Conservation (phyloP, 2,888 invertebrate species). For the Orchesella flavescens region DNA sequence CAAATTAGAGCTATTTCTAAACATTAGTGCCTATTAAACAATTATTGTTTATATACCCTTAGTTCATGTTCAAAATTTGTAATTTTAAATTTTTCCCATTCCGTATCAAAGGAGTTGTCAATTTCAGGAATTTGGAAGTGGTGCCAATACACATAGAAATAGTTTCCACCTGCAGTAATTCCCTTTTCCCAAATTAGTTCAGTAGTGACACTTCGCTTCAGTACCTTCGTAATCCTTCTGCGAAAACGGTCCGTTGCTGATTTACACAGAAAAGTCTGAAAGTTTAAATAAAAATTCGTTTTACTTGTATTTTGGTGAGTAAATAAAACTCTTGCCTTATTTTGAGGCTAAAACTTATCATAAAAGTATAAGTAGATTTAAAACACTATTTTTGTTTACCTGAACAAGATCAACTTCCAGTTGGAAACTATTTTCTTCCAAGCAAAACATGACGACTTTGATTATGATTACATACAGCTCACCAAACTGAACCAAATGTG, state of each 20-base stretch:
- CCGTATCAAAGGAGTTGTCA: background rate
- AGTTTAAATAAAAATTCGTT: background rate
- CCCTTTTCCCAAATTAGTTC: slow-evolving; percentile 22
- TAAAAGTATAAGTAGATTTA: background rate
- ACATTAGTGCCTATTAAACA: too few species aligned
- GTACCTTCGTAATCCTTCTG: slow-evolving; percentile 13
- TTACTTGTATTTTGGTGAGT: too few species aligned
- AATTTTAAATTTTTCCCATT: slow-evolving; percentile 12
- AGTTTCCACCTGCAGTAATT: background rate
- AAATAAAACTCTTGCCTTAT: too few species aligned
- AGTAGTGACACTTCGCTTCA: background rate
- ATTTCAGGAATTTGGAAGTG: slow-evolving; percentile 1
- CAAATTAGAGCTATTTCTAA: background rate
- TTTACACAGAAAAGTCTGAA: slow-evolving; percentile 25
- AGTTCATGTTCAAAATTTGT: slow-evolving; percentile 9
- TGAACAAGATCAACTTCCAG: slow-evolving; percentile 36
- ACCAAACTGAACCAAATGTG: background rate
- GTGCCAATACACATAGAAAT: slow-evolving; percentile 20
- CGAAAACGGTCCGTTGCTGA: background rate
- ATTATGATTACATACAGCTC: background rate
- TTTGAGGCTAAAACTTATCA: too few species aligned
- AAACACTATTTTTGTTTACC: slow-evolving; percentile 10
- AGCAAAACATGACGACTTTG: background rate
- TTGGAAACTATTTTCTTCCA: background rate
- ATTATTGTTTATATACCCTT: background rate